phyloP scores from a whole-genome alignment of 1,140 invertebrate species.

The Caenorhabditis inopinata region DNA sequence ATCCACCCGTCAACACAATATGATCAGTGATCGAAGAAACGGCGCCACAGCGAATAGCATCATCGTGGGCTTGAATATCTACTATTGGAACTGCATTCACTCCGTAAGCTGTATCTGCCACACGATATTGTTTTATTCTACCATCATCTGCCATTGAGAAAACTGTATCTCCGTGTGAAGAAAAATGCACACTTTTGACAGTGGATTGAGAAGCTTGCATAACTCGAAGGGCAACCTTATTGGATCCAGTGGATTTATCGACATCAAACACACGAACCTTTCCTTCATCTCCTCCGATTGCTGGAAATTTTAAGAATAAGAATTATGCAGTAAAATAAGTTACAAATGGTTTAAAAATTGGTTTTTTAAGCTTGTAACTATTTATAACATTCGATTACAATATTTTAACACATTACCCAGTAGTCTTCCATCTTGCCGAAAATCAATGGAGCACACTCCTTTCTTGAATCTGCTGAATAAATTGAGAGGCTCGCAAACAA shows the following conservation, averaged over 20 bases:
- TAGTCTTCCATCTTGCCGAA: slow-evolving; percentile 57
- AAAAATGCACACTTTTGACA: slow-evolving; percentile 75
- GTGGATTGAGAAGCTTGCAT: slow-evolving; percentile 71
- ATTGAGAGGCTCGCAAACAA: slow-evolving; percentile 52
- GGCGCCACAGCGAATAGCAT: slow-evolving; percentile 81
- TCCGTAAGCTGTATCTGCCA: slow-evolving; percentile 43
- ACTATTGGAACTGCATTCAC: background rate
- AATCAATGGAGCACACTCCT: slow-evolving; percentile 44
- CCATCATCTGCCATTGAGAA: slow-evolving; percentile 92
- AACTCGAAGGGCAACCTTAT: slow-evolving; percentile 34
- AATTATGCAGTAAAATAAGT: no score
- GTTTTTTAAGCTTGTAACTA: no score
- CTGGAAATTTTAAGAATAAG: background rate
- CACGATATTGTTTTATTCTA: slow-evolving; percentile 70
- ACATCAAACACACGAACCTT: slow-evolving; percentile 85
- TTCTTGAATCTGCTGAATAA: slow-evolving; percentile 45
- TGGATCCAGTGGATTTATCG: slow-evolving; percentile 65
- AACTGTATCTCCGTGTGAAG: slow-evolving; percentile 77
- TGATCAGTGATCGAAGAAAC: slow-evolving; percentile 77
- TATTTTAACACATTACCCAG: slow-evolving; percentile 38
- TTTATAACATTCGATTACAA: background rate
- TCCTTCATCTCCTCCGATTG: slow-evolving; percentile 84
- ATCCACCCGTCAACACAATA: slow-evolving; percentile 73
- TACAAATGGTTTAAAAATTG: no score
- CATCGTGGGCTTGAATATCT: slow-evolving; percentile 64